These are phyloP conservation scores for Ctenomys sociabilis DNA, from an alignment of 2,113 vertebrate genomes.

Conservation along the genomic window DNA sequence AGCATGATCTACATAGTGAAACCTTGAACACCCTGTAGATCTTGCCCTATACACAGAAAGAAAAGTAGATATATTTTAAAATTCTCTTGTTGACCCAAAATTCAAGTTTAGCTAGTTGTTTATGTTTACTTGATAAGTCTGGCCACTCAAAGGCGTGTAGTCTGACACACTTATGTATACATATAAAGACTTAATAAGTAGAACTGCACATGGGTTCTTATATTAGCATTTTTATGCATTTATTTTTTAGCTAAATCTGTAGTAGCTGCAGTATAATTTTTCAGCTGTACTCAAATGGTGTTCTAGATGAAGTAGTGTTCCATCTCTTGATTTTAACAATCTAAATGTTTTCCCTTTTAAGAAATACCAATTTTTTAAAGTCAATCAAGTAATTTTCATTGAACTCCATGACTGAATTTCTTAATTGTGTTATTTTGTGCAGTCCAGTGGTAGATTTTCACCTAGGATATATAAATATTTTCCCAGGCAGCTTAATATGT, in stretches of 20 bases:
- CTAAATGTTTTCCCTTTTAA: slow-evolving; percentile 21
- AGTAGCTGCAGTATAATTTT: slow-evolving; percentile 1
- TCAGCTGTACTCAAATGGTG: neutral
- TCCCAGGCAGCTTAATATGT: slow-evolving; percentile 29
- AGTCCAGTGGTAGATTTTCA: neutral
- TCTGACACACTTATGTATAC: neutral
- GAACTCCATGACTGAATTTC: neutral
- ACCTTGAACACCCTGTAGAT: too few relatives aligned
- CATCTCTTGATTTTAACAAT: neutral
- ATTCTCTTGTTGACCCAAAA: neutral
- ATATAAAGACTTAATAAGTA: neutral
- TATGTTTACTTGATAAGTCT: slow-evolving; percentile 38
- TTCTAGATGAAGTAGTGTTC: neutral
- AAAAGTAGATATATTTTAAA: neutral
- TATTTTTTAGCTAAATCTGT: neutral
- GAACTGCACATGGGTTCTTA: neutral
- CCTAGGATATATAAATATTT: neutral
- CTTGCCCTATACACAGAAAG: too few relatives aligned
- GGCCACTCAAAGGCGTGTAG: neutral
- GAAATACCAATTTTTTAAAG: slow-evolving; percentile 19
- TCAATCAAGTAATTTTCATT: slow-evolving; percentile 17
- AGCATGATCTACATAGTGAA: too few relatives aligned
- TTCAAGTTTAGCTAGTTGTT: neutral
- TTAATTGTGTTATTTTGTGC: neutral
- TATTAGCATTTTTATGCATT: neutral